Conservation (phyloP, 2,797 vertebrate species). For the Ataeniobius toweri region DNA sequence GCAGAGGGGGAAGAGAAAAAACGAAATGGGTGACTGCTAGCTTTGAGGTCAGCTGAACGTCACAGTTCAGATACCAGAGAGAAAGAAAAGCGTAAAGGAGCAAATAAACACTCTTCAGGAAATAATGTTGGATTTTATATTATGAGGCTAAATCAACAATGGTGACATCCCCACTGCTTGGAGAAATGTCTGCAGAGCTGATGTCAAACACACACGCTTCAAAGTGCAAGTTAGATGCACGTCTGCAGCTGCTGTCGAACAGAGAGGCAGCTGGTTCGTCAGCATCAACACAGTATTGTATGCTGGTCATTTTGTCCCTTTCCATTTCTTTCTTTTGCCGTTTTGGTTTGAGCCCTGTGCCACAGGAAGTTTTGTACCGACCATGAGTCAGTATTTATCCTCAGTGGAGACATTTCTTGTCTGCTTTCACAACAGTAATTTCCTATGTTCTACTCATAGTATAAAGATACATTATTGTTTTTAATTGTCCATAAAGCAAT, state of each 20-base stretch:
- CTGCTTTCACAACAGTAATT: not conserved
- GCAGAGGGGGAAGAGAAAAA: constrained; percentile 34
- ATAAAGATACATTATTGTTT: not conserved
- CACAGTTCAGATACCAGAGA: constrained; percentile 88
- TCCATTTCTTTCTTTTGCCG: not conserved
- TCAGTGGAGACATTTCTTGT: not conserved
- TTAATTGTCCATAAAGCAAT: not conserved
- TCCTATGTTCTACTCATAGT: not conserved
- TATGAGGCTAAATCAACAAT: constrained; percentile 60
- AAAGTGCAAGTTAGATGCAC: constrained; percentile 26
- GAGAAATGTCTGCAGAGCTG: constrained; percentile 34
- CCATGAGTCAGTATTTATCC: not conserved
- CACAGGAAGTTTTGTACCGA: not conserved
- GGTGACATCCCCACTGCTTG: constrained; percentile 16
- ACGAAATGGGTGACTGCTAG: constrained; percentile 89
- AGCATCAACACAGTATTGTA: too few relatives aligned
- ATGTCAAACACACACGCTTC: constrained; percentile 26
- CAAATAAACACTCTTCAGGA: constrained; percentile 61
- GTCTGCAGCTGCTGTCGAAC: constrained; percentile 33
- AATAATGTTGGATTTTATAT: constrained; percentile 38
- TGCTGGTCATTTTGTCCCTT: not conserved
- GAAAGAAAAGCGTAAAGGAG: constrained; percentile 57
- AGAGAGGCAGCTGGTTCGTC: not conserved
- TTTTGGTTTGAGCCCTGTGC: not conserved
- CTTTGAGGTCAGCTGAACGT: constrained; percentile 91